Conservation (phyloP, 2,113 vertebrate genomes). For the Piprites chloris region DNA sequence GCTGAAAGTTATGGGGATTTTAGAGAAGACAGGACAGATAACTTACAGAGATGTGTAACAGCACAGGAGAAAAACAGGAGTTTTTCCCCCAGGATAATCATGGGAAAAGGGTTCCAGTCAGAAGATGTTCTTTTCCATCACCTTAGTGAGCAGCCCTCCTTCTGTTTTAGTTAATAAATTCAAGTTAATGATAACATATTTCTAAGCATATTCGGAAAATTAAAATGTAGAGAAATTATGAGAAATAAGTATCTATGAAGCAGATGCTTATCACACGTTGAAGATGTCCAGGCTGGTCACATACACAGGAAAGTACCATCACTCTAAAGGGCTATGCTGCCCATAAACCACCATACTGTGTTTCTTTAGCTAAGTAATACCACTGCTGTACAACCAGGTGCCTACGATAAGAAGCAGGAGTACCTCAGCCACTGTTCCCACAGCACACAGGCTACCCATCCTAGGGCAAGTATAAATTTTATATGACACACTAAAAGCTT, state of each 20-base stretch:
- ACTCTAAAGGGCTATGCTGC: neutral
- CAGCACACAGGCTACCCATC: neutral
- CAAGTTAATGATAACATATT: neutral
- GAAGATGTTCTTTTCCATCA: neutral
- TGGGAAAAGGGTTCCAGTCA: neutral
- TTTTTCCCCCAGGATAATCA: neutral
- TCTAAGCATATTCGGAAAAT: neutral
- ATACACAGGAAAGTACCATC: neutral
- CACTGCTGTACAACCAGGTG: fast-evolving
- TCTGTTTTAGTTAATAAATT: neutral
- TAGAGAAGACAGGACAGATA: neutral
- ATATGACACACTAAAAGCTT: neutral
- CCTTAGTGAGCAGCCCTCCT: neutral
- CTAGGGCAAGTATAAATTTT: neutral
- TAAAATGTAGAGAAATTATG: neutral
- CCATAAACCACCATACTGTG: neutral
- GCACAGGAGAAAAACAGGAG: neutral
- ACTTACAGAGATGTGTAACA: neutral
- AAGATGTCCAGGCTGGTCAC: neutral
- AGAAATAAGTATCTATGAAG: neutral
- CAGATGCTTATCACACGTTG: neutral
- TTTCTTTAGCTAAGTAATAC: neutral
- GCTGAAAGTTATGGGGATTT: neutral
- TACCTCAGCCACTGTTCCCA: neutral
- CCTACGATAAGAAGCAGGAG: neutral